These are phyloP conservation scores for Latrodectus hesperus DNA, from an alignment of 2,888 invertebrate genomes.

Conservation along the genomic window DNA sequence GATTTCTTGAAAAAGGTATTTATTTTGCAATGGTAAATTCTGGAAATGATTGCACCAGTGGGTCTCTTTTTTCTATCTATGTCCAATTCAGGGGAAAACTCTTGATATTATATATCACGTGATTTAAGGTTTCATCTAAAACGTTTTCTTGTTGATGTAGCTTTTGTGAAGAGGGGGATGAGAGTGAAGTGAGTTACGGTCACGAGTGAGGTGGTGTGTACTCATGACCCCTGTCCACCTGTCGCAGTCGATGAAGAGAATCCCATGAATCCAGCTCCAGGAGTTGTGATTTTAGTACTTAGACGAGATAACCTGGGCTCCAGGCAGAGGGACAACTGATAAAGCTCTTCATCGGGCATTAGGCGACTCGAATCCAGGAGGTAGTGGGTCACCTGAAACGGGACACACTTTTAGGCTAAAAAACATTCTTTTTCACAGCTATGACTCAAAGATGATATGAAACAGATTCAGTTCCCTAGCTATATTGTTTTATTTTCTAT, in stretches of 20 bases:
- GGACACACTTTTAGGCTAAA: background rate
- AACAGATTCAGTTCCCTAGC: no score
- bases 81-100: background rate
- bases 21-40: no score
- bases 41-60: no score
- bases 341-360: conserved; percentile 86
- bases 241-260: conserved; percentile 51
- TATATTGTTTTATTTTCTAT: no score
- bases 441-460: no score
- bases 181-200: background rate
- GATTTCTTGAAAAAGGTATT: no score
- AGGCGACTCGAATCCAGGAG: conserved; percentile 84
- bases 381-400: conserved; percentile 81
- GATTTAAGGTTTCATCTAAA: background rate
- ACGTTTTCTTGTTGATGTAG: background rate
- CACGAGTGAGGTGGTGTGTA: background rate
- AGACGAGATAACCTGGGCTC: conserved; percentile 85
- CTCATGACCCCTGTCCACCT: conserved; percentile 46
- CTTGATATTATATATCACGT: conserved; percentile 1
- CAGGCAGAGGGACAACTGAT: conserved; percentile 86
- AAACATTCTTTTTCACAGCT: background rate
- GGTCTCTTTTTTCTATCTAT: no score
- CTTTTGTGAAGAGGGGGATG: conserved; percentile 8
- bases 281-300: conserved; percentile 69
- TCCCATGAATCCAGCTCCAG: conserved; percentile 57